These are phyloP conservation scores for Melanitta fusca DNA, from an alignment of 2,797 vertebrate genomes.

Conservation along the genomic window DNA sequence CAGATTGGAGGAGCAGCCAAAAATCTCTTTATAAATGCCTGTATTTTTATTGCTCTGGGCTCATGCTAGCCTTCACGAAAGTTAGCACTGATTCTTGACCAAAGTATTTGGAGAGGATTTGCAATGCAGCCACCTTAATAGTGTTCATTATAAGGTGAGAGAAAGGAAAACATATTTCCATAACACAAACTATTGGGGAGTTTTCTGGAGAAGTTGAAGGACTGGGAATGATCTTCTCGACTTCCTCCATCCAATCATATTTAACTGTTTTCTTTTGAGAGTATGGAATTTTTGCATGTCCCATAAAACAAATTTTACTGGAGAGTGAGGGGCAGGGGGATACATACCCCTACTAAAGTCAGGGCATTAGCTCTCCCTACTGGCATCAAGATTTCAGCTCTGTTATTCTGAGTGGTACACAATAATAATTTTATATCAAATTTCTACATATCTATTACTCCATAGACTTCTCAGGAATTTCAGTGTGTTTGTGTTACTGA, in stretches of 20 bases:
- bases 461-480: not conserved
- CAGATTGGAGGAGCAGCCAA: not conserved
- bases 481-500: not conserved
- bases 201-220: not conserved
- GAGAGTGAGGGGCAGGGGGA: fast-evolving
- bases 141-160: not conserved
- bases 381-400: not conserved
- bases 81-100: not conserved
- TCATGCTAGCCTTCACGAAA: not conserved
- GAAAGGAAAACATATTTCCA: not conserved
- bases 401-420: not conserved
- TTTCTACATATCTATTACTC: not conserved
- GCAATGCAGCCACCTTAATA: not conserved
- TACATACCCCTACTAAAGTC: not conserved
- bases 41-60: not conserved
- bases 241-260: not conserved
- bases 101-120: not conserved
- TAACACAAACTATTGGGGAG: not conserved
- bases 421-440: not conserved
- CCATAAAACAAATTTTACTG: fast-evolving
- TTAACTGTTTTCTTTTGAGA: not conserved
- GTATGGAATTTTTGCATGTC: not conserved
- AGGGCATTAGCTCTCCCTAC: not conserved
- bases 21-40: not conserved
- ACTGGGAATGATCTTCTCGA: not conserved